A percentile compares a stretch with the other conserved stretches of the same genome.
These are phyloP conservation scores for Myiozetetes cayanensis DNA, from an alignment of 2,113 vertebrate species.

Conservation along the genomic window DNA sequence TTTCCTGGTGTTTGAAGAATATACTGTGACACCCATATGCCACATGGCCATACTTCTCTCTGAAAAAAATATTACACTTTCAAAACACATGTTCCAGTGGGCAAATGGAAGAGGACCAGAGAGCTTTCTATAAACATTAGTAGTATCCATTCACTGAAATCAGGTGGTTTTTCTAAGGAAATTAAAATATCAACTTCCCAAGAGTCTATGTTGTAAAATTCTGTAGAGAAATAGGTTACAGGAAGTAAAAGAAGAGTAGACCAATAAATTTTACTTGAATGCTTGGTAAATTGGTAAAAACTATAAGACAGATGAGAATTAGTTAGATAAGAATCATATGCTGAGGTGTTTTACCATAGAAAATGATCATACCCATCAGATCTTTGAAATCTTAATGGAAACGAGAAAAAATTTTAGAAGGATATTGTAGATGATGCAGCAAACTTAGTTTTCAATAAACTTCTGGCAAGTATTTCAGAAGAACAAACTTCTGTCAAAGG, in stretches of 20 bases:
- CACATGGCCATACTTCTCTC: not conserved
- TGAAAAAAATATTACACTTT: not conserved
- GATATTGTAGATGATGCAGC: not conserved
- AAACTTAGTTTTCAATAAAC: not conserved
- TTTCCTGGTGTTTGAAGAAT: not conserved
- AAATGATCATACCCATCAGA: not conserved
- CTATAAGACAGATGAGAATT: not conserved
- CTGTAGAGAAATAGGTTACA: not conserved
- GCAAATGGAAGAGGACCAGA: not conserved
- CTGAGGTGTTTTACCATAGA: accelerated
- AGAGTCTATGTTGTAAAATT: not conserved
- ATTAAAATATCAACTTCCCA: not conserved
- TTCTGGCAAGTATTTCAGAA: not conserved
- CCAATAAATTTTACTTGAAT: not conserved
- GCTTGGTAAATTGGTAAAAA: not conserved
- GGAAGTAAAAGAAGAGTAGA: not conserved
- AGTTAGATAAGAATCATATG: not conserved
- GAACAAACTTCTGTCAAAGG: not conserved
- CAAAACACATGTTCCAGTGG: not conserved
- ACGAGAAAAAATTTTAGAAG: not conserved
- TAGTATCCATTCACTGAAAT: not conserved
- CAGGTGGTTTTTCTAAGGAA: not conserved
- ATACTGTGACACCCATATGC: not conserved
- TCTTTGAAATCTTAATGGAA: not conserved
- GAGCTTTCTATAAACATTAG: not conserved